Base-by-base conservation (phyloP, 2,888 invertebrate species). In the Cremastinae sp. region DNA sequence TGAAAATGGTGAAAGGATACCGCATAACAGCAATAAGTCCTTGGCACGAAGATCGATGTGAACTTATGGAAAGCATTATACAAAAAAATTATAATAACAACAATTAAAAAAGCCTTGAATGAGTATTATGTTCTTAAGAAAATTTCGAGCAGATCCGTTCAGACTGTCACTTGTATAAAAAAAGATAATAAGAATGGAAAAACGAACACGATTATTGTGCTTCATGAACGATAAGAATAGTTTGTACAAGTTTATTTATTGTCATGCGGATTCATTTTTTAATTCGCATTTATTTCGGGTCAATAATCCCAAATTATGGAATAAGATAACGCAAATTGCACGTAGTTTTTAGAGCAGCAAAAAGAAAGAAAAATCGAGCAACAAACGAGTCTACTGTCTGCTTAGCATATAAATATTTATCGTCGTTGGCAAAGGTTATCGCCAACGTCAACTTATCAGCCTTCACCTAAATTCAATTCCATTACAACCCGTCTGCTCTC, bases 341-440 rank as follows among this genome's bases (percentile, higher is more conserved):
- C 14, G 18, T 12, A 36, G 38, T 22, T 51, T 9, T 20, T 41
- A 12, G 18, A 51, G 16, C 4, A 20, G 10, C 18, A 8, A 51
- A 14, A 16, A 41, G n/a, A 14, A 22, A 22, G 9, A 41, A 10
- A 41, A 62, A 47, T n/a, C 12, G 3, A 3, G 45, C 16, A 53
- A 14, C 41, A 16, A 10, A 47, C 51, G 36, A 51, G 28, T 36
- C 38, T 28, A 28, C 28, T 28, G 38, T 18, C 64, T 58, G 16
- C 45, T 53, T 36, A 62, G 54, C 58, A 34, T 61, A 64, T 66
- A 71, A 43, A 65, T 64, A 51, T 64, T 22, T 68, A 68, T 75
- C 79, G 80, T 78, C 79, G 70, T 68, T 59, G 71, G 65, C 69
- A 81, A 79, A 81, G 82, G 80, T 82, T 83, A 82, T 84, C 81